Conservation (phyloP, 92 coral and sea anemone genomes). For the Micromussa lordhowensis region DNA sequence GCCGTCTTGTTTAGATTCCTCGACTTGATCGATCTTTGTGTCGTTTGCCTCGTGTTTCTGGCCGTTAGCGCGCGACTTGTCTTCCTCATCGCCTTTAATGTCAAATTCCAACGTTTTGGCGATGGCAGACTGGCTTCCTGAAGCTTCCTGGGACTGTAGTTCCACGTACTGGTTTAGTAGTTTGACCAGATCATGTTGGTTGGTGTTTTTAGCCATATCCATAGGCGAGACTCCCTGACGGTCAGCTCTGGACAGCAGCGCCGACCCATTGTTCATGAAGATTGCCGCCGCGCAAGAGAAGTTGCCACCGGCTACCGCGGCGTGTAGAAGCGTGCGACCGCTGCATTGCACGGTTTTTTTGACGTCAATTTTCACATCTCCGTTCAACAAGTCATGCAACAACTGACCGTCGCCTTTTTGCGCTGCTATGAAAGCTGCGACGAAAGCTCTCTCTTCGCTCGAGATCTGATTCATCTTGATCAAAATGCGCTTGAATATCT, state of each 20-base stretch:
- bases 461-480: conserved; percentile 70
- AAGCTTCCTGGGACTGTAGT: conserved; percentile 32
- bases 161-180: conserved; percentile 50
- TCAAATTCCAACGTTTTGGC: not conserved
- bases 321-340: conserved; percentile 67
- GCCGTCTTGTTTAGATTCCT: not conserved
- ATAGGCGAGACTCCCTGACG: conserved; percentile 50
- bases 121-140: conserved; percentile 3
- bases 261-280: conserved; percentile 51
- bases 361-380: conserved; percentile 40
- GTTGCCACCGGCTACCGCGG: conserved; percentile 67
- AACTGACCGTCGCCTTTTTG: conserved; percentile 55
- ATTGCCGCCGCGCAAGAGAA: conserved; percentile 61
- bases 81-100: not conserved
- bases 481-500: conserved; percentile 50
- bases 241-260: conserved; percentile 44
- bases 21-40: not conserved
- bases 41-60: not conserved
- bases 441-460: conserved; percentile 62
- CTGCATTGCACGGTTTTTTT: conserved; percentile 52
- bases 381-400: conserved; percentile 43
- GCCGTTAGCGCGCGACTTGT: not conserved
- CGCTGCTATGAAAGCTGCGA: conserved; percentile 70
- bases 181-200: conserved; percentile 40
- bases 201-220: conserved; percentile 37